These are phyloP conservation scores for Agonopterix alstromeriana DNA, from an alignment of 2,888 invertebrate species.

Conservation along the genomic window DNA sequence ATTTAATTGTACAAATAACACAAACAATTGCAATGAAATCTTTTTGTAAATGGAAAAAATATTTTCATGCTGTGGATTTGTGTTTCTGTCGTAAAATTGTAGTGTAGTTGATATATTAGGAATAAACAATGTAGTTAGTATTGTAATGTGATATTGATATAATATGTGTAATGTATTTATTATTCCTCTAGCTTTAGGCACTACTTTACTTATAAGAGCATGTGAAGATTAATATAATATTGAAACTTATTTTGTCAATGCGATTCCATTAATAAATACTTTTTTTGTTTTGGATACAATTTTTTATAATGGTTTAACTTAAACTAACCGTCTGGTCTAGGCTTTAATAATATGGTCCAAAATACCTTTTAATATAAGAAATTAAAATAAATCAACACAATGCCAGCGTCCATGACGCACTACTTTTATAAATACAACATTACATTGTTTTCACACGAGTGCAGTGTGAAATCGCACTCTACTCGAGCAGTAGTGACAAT, in stretches of 20 bases:
- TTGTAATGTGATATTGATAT: slow-evolving; percentile 27
- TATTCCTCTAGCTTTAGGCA: slow-evolving; percentile 49
- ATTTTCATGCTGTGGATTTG: slow-evolving; percentile 8
- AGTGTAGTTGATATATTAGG: slow-evolving; percentile 21
- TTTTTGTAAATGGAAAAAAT: not conserved
- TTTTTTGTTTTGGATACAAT: slow-evolving; percentile 32
- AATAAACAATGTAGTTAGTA: slow-evolving; percentile 30
- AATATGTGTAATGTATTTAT: slow-evolving; percentile 43
- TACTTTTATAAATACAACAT: too few species aligned
- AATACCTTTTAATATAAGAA: too few species aligned
- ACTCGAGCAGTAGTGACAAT: too few species aligned
- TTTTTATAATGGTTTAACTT: slow-evolving; percentile 4
- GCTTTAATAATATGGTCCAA: too few species aligned
- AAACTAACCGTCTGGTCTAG: too few species aligned
- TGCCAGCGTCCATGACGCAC: too few species aligned
- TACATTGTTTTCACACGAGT: too few species aligned
- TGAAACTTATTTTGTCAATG: slow-evolving; percentile 31
- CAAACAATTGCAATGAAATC: not conserved
- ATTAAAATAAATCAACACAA: too few species aligned
- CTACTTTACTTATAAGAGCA: slow-evolving; percentile 45
- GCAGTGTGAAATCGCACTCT: too few species aligned
- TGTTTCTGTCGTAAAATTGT: slow-evolving; percentile 16
- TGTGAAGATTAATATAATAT: slow-evolving; percentile 29
- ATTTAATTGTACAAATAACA: slow-evolving; percentile 20
- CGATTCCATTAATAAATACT: slow-evolving; percentile 56